Conservation (phyloP, 2,113 vertebrate genomes). For the Emydura subglobosa region DNA sequence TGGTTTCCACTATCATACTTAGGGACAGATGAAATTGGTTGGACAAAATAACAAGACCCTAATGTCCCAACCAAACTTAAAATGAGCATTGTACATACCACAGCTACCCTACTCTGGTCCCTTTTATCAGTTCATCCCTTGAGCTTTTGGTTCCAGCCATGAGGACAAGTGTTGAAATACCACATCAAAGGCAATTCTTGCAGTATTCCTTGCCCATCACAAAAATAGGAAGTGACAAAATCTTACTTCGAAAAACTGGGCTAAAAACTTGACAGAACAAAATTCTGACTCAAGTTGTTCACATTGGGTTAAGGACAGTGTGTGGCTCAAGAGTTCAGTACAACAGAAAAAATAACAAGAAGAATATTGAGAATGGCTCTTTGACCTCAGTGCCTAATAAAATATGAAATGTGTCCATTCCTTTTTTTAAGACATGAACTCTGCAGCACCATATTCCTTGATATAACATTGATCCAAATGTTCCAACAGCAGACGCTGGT, state of each 20-base stretch:
- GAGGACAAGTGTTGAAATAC: neutral
- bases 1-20: neutral
- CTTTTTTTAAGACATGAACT: conserved; percentile 54
- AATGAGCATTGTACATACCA: neutral
- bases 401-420: conserved; percentile 7
- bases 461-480: conserved; percentile 62
- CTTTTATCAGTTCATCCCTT: neutral
- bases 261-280: neutral
- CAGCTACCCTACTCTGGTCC: neutral
- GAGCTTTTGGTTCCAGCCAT: neutral
- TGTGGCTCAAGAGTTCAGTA: neutral
- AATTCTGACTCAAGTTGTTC: conserved; percentile 10
- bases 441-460: conserved; percentile 48
- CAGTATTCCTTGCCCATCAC: neutral
- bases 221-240: conserved; percentile 2
- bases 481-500: conserved; percentile 65
- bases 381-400: conserved; percentile 58
- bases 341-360: conserved; percentile 1
- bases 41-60: neutral
- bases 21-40: neutral
- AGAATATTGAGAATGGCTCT: conserved; percentile 8
- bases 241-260: neutral
- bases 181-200: neutral
- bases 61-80: neutral
- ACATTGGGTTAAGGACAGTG: neutral